phyloP scores from a whole-genome alignment of 1,140 invertebrate genomes.

The Lithobius niger region DNA sequence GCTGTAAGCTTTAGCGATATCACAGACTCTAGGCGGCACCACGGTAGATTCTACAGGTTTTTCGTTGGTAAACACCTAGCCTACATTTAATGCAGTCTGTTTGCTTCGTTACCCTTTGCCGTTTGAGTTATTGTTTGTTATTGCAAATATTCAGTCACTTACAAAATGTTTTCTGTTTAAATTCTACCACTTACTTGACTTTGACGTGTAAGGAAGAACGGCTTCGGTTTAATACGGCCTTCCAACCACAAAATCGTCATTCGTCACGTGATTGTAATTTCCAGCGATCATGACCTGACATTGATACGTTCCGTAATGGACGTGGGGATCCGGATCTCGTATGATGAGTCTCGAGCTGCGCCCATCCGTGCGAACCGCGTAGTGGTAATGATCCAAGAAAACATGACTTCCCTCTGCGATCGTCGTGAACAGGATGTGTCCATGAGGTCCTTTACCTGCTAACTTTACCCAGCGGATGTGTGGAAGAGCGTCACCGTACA shows the following conservation, averaged over 20 bases:
- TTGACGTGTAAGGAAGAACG: too few relatives aligned
- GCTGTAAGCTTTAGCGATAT: too few relatives aligned
- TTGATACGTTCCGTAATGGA: conserved; percentile 9
- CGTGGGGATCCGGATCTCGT: conserved; percentile 3
- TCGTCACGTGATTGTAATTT: not conserved
- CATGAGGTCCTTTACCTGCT: not conserved
- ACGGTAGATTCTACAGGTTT: too few relatives aligned
- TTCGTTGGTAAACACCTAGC: too few relatives aligned
- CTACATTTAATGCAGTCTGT: too few relatives aligned
- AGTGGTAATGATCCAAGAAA: conserved; percentile 7
- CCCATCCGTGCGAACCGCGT: conserved; percentile 5
- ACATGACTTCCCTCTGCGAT: conserved; percentile 4
- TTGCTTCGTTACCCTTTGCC: too few relatives aligned
- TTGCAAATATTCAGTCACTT: too few relatives aligned
- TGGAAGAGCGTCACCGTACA: not conserved
- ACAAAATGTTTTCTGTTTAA: too few relatives aligned
- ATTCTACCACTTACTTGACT: too few relatives aligned
- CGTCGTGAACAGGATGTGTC: conserved; percentile 4
- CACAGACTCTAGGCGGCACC: too few relatives aligned
- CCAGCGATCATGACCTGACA: conserved; percentile 7
- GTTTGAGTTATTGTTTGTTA: too few relatives aligned
- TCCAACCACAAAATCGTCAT: conserved; percentile 10
- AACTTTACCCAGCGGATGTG: conserved; percentile 9
- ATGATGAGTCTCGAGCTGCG: conserved; percentile 4
- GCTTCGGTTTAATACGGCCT: not conserved